Base-by-base conservation (phyloP, 2,888 invertebrate genomes). In the Eupelmus urozonus region DNA sequence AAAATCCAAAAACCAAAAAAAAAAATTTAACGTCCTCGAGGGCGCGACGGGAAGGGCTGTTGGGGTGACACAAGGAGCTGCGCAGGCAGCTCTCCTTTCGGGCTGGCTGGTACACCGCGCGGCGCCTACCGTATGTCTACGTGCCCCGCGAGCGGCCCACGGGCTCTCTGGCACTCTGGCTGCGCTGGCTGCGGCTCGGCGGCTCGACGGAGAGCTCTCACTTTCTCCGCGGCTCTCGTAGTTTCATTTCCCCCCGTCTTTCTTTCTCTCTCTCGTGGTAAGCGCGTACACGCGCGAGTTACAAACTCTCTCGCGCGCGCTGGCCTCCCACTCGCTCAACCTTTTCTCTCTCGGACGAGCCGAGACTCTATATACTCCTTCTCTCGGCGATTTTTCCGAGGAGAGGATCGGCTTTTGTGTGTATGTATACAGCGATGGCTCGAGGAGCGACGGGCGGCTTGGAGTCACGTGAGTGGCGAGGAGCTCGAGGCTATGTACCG, bases 211-310 rank as follows among this genome's bases (percentile, higher is more conserved):
- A 1, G 49, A 40, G 57, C 88, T 87, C 87, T 88, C 87, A 88
- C 88, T 88, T 88, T 88, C 88, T 88, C 88, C 87, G 82, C 85
- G 81, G 55, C 75, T 57, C 25, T 51, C 29, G 85, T 87, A 88
- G 88, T 88, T 88, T 89, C 88, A 86, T 88, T 88, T 87, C 85
- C 18, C 51, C 13, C 60, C 40, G 42, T 51, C 29, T 53, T 27
- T 55, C 45, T 51, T 51, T 49, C 27, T 60, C 65, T n/a, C n/a
- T n/a, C n/a, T n/a, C n/a, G n/a, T n/a, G n/a, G n/a, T n/a, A 7
- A 13, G 7, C 62, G 51, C 20, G 7, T 20, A 27, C 18, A 3
- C 23, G n/a, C 9, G 7, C 45, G 16, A 23, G 16, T 25, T 59
- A 29, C n/a, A 40, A 88, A 88, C 89, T 89, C 88, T 88, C 87